These are phyloP conservation scores for Coluber constrictor DNA, from an alignment of 2,797 vertebrate genomes.

Conservation along the genomic window DNA sequence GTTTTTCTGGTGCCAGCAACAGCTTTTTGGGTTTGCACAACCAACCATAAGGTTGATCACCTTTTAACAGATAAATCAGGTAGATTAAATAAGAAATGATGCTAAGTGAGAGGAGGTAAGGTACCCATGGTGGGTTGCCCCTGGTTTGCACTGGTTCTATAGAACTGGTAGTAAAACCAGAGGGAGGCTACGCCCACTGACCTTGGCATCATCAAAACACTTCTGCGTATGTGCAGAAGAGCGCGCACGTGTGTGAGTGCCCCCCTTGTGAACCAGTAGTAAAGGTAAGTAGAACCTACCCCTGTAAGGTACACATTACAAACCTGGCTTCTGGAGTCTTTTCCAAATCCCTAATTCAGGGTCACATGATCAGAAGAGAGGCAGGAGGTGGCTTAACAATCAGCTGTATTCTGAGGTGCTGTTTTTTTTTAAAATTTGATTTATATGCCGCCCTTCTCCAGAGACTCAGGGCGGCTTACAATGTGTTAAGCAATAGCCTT, in stretches of 20 bases:
- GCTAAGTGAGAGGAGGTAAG: background rate
- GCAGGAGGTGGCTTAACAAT: background rate
- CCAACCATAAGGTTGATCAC: background rate
- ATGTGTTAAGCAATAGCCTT: no score
- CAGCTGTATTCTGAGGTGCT: background rate
- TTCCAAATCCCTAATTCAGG: background rate
- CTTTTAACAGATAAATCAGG: background rate
- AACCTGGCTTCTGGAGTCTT: background rate
- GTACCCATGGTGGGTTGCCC: no score
- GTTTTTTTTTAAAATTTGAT: no score
- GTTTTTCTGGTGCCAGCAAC: background rate
- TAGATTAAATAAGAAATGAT: background rate
- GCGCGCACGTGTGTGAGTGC: fast-evolving
- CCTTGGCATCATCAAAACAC: no score
- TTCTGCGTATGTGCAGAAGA: no score
- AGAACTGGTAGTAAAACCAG: no score
- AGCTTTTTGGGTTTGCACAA: background rate
- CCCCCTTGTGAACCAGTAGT: no score
- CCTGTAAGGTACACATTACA: background rate
- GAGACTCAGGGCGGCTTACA: no score
- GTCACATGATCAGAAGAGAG: background rate
- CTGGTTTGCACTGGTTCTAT: no score
- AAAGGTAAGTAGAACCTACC: no score
- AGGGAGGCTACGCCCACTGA: no score
- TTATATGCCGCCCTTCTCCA: no score